These are phyloP conservation scores for Capreolus pygargus DNA, from an alignment of 2,113 vertebrate genomes.

Conservation along the genomic window DNA sequence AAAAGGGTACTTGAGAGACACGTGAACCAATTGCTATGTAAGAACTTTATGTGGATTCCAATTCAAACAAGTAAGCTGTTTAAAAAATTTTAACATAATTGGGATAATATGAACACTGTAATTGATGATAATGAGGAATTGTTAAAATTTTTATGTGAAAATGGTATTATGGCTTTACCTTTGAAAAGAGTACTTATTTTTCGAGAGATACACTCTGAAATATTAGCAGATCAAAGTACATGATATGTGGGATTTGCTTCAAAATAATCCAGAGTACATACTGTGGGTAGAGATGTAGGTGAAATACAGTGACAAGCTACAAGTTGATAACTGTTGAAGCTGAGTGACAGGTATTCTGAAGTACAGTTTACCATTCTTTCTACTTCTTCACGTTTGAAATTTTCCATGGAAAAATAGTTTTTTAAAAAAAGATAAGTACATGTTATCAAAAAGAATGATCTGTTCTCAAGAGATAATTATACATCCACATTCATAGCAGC, in stretches of 20 bases:
- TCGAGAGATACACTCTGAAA: not conserved
- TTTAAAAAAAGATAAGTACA: not conserved
- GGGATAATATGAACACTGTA: not conserved
- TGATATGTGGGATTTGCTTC: not conserved
- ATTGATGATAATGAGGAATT: not conserved
- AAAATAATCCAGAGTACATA: not conserved
- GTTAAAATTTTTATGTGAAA: not conserved
- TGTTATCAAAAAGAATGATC: constrained; percentile 18
- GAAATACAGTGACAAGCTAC: not conserved
- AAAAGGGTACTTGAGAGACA: not conserved
- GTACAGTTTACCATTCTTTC: not conserved
- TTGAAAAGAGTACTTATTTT: not conserved
- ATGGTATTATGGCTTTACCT: not conserved
- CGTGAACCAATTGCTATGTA: not conserved
- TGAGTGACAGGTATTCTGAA: not conserved
- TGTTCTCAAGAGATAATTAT: not conserved
- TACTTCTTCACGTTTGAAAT: constrained; percentile 35
- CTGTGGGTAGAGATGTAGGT: not conserved
- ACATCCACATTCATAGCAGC: not conserved
- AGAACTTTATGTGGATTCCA: not conserved
- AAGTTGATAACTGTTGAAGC: not conserved
- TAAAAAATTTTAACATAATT: not conserved
- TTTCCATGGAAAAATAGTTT: not conserved
- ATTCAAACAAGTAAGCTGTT: not conserved
- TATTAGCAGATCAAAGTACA: not conserved